Evolutionary conservation across 2,888 invertebrate species (phyloP).

Genomic region (Clunio marinus): DNA sequence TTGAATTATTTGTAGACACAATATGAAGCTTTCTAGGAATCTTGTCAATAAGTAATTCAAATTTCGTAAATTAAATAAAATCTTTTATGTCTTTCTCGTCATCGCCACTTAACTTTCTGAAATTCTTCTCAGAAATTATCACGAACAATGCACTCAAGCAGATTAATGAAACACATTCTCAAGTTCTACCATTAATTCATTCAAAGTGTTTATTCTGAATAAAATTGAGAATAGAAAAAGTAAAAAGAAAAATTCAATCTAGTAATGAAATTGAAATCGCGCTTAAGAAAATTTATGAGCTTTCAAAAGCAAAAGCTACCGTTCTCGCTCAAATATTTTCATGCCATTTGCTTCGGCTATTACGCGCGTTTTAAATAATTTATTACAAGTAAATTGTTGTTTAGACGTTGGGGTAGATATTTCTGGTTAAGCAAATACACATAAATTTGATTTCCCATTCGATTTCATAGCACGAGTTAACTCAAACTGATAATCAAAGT

Average conservation of each 20-base stretch:
- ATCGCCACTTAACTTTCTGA: no score
- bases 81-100: no score
- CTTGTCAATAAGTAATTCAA: no score
- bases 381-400: neutral
- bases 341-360: slow-evolving; percentile 1
- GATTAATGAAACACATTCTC: neutral
- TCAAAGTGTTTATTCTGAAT: neutral
- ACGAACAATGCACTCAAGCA: slow-evolving; percentile 1
- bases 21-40: no score
- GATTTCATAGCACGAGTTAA: no score
- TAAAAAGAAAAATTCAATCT: neutral
- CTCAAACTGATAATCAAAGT: no score
- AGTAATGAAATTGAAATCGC: neutral
- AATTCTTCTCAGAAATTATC: no score
- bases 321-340: neutral
- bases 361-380: neutral
- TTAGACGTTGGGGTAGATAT: no score
- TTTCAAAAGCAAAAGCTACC: neutral
- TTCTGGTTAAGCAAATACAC: no score
- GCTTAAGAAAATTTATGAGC: neutral
- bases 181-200: neutral
- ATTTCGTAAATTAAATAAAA: no score
- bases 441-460: no score
- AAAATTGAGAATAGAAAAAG: neutral
- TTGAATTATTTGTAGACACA: no score